Evolutionary conservation across 2,113 vertebrate genomes (phyloP).

Genomic region (Blennius ocellaris): DNA sequence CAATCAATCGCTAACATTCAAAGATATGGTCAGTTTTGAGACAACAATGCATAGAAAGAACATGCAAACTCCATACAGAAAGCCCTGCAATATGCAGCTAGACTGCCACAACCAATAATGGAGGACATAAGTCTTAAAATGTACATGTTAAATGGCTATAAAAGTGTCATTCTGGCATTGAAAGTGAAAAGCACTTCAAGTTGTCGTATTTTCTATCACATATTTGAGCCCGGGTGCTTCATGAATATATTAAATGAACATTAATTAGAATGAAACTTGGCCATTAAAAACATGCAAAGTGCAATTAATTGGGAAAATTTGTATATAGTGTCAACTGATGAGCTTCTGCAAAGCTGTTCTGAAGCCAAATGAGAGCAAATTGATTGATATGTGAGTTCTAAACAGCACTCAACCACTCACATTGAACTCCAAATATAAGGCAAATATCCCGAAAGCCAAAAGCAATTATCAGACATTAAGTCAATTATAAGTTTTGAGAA

Average conservation of each 20-base stretch:
- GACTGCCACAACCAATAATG: too few species aligned
- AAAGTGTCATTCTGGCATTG: constrained; percentile 2
- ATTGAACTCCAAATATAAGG: neutral
- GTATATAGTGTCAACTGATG: neutral
- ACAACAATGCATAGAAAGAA: too few species aligned
- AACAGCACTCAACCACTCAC: neutral
- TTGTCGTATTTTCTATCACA: neutral
- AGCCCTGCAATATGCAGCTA: too few species aligned
- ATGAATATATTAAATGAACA: neutral
- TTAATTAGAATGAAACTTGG: neutral
- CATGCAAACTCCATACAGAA: too few species aligned
- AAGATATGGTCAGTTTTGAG: too few species aligned
- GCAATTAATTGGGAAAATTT: neutral
- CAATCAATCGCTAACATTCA: too few species aligned
- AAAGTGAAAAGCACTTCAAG: neutral
- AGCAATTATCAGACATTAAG: constrained; percentile 10
- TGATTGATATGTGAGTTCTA: neutral
- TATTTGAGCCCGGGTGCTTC: neutral
- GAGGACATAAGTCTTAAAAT: too few species aligned
- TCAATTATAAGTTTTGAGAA: constrained; percentile 14
- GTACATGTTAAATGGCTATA: too few species aligned
- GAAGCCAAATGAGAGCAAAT: neutral
- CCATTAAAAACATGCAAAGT: neutral
- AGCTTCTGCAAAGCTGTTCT: neutral
- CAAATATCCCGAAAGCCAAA: neutral